Base-by-base conservation (phyloP, 2,113 vertebrate genomes). In the Phainopepla nitens region DNA sequence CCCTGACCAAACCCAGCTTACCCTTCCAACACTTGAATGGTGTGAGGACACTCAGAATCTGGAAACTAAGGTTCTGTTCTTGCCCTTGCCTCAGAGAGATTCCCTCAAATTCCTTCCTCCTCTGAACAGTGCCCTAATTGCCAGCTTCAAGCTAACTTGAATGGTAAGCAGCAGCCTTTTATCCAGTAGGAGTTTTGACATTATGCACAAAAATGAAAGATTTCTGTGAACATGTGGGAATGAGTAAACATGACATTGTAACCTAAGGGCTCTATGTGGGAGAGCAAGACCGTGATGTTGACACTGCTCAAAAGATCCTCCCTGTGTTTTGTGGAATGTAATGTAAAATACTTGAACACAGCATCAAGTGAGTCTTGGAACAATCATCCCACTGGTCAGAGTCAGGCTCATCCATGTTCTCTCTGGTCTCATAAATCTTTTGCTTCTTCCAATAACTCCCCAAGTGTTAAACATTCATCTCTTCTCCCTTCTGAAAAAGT, bases 231-330 rank as follows among this genome's bases (percentile, higher is more conserved):
- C 47, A 50, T 81, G 80, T 84, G 83, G 87, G 65, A 94, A 95
- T 71, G 60, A 84, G 41, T 87, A 89, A 94, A 91, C 77, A 87
- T 71, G 76, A 77, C 89, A 78, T 89, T 96, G 75, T 93, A 96
- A 93, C 91, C 83, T 58, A 75, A 95, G 87, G 83, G 83, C 33
- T 94, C 72, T 78, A 24, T 54, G 80, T 95, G 95, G 91, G 93
- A 95, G 89, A 91, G 77, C 77, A 70, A 70, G 77, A 54, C 33
- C 0, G 0, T 1, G 6, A 65, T 78, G 54, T 15, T 89, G 87
- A 83, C 79, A 77, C 47, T 89, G 80, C 69, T 91, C 51, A 77
- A 50, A 91, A 66, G n/a, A 49, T 76, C 31, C 0, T 91, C 73
- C 73, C 69, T 81, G 39, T 70, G 44, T 58, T 84, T 89, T 75